Conservation (phyloP, 1,140 invertebrate genomes). For the Zophobas morio region DNA sequence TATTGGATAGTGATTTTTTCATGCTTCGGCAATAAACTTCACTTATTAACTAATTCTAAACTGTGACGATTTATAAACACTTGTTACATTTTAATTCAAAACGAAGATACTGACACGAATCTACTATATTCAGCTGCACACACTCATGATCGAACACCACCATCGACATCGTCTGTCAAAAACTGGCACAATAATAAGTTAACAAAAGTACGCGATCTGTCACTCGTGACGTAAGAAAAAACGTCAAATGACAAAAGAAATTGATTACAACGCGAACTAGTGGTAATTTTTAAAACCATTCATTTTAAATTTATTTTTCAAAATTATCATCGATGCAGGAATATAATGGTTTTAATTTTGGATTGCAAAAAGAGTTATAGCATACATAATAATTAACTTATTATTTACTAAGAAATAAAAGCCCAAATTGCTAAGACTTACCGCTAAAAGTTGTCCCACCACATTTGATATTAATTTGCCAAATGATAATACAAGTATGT, state of each 20-base stretch:
- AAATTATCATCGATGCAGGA: too few species aligned
- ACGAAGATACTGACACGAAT: constrained; percentile 20
- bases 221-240: neutral
- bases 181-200: constrained; percentile 8
- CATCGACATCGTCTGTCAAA: constrained; percentile 20
- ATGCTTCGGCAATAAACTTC: constrained; percentile 35
- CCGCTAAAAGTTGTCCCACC: neutral
- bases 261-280: too few species aligned
- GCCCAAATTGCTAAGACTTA: neutral
- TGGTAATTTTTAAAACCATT: too few species aligned
- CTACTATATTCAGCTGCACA: neutral
- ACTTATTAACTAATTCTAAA: constrained; percentile 4
- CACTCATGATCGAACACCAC: constrained; percentile 15
- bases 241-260: too few species aligned
- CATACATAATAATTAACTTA: neutral
- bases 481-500: too few species aligned
- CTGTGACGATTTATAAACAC: neutral
- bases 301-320: too few species aligned
- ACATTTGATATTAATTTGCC: too few species aligned
- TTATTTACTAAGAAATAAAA: neutral
- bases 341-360: too few species aligned
- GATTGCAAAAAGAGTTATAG: neutral
- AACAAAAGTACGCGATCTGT: constrained; percentile 27
- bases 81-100: constrained; percentile 33
- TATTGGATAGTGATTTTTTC: constrained; percentile 58